These are phyloP conservation scores for Drosophila diplacantha DNA, from an alignment of 2,888 invertebrate genomes.

Conservation along the genomic window DNA sequence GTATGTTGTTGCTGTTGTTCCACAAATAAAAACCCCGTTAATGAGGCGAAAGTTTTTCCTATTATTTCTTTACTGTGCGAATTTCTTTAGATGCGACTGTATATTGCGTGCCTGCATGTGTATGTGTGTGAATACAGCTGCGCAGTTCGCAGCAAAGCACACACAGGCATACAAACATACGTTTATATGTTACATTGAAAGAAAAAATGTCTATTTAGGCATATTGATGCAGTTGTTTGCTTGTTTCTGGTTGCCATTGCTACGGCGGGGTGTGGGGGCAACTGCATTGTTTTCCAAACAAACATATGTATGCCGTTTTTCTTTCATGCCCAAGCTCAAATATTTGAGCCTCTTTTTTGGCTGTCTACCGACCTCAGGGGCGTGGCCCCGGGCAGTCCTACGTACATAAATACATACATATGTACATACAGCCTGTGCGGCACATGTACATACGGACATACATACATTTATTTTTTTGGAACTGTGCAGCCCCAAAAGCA, in stretches of 20 bases:
- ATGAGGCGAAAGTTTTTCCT: slow-evolving; percentile 11
- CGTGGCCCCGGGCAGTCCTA: slow-evolving; percentile 8
- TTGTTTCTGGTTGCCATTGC: slow-evolving; percentile 7
- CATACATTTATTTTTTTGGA: slow-evolving; percentile 17
- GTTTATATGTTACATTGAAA: slow-evolving; percentile 13
- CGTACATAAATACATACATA: slow-evolving; percentile 4
- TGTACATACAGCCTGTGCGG: slow-evolving; percentile 10
- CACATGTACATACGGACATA: slow-evolving; percentile 9
- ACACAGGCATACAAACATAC: slow-evolving; percentile 9
- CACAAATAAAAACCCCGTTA: slow-evolving; percentile 10
- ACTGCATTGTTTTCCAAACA: slow-evolving; percentile 21
- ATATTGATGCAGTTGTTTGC: slow-evolving; percentile 8
- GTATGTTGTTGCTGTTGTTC: slow-evolving; percentile 7
- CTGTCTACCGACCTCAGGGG: slow-evolving; percentile 19
- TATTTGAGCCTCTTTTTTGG: background rate
- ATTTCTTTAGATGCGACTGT: slow-evolving; percentile 15
- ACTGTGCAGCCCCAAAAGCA: slow-evolving; percentile 17
- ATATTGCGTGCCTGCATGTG: slow-evolving; percentile 9
- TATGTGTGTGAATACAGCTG: slow-evolving; percentile 30
- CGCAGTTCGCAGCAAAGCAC: slow-evolving; percentile 34
- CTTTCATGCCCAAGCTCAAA: background rate
- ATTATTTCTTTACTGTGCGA: slow-evolving; percentile 15
- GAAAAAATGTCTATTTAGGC: slow-evolving; percentile 12
- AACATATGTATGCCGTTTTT: slow-evolving; percentile 13
- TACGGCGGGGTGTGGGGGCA: background rate